Base-by-base conservation (phyloP, 2,113 vertebrate genomes). In the Bagarius yarrelli region DNA sequence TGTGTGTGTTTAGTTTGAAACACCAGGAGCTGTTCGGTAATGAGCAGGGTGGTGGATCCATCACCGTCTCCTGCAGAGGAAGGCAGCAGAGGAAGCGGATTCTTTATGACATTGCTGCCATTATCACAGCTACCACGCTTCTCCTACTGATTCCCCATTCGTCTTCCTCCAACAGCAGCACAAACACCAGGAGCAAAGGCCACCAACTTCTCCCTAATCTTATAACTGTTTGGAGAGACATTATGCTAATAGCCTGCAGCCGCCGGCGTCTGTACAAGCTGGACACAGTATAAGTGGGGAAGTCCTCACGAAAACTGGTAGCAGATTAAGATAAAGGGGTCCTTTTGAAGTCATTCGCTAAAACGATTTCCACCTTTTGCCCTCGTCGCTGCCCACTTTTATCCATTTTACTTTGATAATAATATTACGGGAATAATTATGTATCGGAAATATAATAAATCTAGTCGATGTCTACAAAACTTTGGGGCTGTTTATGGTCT, bases 1-100 rank as follows among this genome's bases (percentile, higher is more conserved):
- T 59, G 32, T 71, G 76, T 55, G 32, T n/a, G 79, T 52, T 19
- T 71, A 83, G 76, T 81, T 83, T 78, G 69, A 81, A 81, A 76
- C 84, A 83, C 81, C 84, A 81, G 84, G 84, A 85, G 85, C 81
- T 78, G 70, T 78, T 83, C 64, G 69, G 52, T 83, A 84, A 83
- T 81, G 74, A 83, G 83, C 83, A 67, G 78, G 50, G 78, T 66
- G 81, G 74, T 76, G 69, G 74, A 83, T 69, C 53, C 63, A 53
- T 70, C 52, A 53, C 19, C 27, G 59, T 79, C 66, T 85, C 81
- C 74, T 83, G 81, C 80, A 78, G 84, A 61, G 63, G 78, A 30
- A 69, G 12, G 56, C 67, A 79, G 84, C 73, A 83, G 34, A 76
- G 53, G 40, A 81, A 78, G 74, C 78, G 9, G 40, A 67, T 76